phyloP scores from a whole-genome alignment of 2,888 invertebrate genomes.

The Rosalia funebris region DNA sequence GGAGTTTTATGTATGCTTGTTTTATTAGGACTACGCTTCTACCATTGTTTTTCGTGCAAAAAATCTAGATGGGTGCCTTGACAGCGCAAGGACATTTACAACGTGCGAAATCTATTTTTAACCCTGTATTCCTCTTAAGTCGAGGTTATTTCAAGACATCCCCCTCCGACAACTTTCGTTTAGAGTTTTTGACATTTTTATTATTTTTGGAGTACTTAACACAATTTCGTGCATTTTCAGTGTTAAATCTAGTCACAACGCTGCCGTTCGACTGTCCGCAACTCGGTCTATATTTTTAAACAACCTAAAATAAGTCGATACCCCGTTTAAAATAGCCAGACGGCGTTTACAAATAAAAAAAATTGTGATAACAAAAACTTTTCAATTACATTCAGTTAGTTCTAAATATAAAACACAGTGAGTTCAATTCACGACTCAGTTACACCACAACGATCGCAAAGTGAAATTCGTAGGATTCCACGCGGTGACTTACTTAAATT shows the following conservation, averaged over 20 bases:
- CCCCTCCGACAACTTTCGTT: slow-evolving; percentile 32
- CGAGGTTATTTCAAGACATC: slow-evolving; percentile 46
- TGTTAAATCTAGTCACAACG: not conserved
- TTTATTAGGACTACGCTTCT: no score
- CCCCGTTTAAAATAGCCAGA: slow-evolving; percentile 4
- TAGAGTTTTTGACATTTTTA: slow-evolving; percentile 17
- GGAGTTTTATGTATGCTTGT: no score
- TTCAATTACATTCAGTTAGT: not conserved
- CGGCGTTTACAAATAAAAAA: slow-evolving; percentile 14
- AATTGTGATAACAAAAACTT: slow-evolving; percentile 20
- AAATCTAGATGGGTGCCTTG: not conserved
- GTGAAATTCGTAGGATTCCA: slow-evolving; percentile 28
- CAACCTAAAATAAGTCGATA: not conserved
- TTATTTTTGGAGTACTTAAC: slow-evolving; percentile 19
- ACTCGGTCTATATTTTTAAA: slow-evolving; percentile 5
- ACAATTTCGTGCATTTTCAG: slow-evolving; percentile 7
- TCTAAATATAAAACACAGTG: slow-evolving; percentile 40
- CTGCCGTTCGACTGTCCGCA: not conserved
- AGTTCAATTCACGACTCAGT: slow-evolving; percentile 40
- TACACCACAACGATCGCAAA: slow-evolving; percentile 34
- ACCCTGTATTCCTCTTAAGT: slow-evolving; percentile 18
- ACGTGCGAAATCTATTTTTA: slow-evolving; percentile 20
- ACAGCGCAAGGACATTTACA: slow-evolving; percentile 12
- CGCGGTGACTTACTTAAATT: no score
- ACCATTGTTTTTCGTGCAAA: not conserved